Evolutionary conservation across 1,140 invertebrate species (phyloP).

Genomic region (Philotrypesis tridentata): DNA sequence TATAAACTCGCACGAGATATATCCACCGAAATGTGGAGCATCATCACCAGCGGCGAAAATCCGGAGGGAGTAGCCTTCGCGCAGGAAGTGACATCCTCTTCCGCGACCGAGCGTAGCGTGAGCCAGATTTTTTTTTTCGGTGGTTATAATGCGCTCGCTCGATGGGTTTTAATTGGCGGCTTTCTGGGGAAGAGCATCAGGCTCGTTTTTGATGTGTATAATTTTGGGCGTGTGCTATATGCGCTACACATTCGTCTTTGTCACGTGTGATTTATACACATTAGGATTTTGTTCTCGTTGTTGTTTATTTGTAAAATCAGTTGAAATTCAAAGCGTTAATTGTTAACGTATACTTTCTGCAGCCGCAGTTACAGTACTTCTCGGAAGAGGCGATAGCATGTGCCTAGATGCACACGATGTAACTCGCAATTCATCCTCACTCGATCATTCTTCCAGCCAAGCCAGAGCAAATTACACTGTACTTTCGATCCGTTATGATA

Average conservation of each 20-base stretch:
- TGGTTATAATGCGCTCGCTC: too few relatives aligned
- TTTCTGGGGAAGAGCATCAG: neutral
- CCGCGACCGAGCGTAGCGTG: constrained; percentile 37
- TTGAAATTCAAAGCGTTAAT: too few relatives aligned
- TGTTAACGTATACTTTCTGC: too few relatives aligned
- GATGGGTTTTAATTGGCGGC: neutral
- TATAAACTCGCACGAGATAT: constrained; percentile 6
- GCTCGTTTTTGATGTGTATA: too few relatives aligned
- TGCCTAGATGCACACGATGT: neutral
- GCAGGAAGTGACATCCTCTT: constrained; percentile 62
- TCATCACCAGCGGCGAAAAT: constrained; percentile 49
- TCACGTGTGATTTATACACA: too few relatives aligned
- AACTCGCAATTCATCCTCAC: too few relatives aligned
- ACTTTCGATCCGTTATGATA: neutral
- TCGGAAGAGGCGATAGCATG: too few relatives aligned
- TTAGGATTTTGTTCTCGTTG: too few relatives aligned
- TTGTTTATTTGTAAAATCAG: too few relatives aligned
- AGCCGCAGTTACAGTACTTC: too few relatives aligned
- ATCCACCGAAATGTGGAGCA: constrained; percentile 53
- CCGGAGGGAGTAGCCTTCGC: constrained; percentile 56
- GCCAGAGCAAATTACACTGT: neutral
- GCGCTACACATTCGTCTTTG: too few relatives aligned
- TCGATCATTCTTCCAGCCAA: neutral
- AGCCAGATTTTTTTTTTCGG: neutral
- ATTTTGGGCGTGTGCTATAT: too few relatives aligned